These are phyloP conservation scores for Daktulosphaira vitifoliae DNA, from an alignment of 1,140 invertebrate genomes.

Conservation along the genomic window DNA sequence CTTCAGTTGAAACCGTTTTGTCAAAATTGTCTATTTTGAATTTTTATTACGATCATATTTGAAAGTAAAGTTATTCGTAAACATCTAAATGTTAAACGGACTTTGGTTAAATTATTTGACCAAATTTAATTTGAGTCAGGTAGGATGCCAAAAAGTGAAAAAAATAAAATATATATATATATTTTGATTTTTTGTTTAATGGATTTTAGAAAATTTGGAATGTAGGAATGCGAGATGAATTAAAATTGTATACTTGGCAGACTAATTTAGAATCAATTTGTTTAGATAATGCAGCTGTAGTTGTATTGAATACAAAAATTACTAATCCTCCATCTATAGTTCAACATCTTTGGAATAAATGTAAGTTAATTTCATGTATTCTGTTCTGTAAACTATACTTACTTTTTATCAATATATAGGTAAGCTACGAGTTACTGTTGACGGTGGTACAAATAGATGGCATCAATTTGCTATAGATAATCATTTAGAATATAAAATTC, in stretches of 20 bases:
- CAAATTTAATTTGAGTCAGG: too few relatives aligned
- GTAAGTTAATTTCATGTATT: not conserved
- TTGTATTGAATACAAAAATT: not conserved
- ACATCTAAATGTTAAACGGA: too few relatives aligned
- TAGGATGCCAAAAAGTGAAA: too few relatives aligned
- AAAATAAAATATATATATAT: too few relatives aligned
- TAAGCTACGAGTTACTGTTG: conserved; percentile 4
- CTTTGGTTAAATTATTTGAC: too few relatives aligned
- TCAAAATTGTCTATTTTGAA: too few relatives aligned
- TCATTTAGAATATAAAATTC: not conserved
- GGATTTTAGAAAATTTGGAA: too few relatives aligned
- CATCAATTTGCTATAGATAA: not conserved
- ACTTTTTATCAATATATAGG: not conserved
- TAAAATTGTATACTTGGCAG: not conserved
- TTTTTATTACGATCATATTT: too few relatives aligned
- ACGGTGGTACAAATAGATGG: conserved; percentile 18
- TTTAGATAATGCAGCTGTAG: not conserved
- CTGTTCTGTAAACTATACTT: too few relatives aligned
- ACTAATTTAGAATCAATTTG: not conserved
- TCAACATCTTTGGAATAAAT: not conserved
- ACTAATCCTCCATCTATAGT: conserved; percentile 5
- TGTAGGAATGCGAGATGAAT: not conserved
- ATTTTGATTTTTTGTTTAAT: too few relatives aligned
- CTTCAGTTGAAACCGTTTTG: too few relatives aligned
- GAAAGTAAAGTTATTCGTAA: too few relatives aligned